Evolutionary conservation across 2,113 vertebrate genomes (phyloP).

Genomic region (Crocuta crocuta): DNA sequence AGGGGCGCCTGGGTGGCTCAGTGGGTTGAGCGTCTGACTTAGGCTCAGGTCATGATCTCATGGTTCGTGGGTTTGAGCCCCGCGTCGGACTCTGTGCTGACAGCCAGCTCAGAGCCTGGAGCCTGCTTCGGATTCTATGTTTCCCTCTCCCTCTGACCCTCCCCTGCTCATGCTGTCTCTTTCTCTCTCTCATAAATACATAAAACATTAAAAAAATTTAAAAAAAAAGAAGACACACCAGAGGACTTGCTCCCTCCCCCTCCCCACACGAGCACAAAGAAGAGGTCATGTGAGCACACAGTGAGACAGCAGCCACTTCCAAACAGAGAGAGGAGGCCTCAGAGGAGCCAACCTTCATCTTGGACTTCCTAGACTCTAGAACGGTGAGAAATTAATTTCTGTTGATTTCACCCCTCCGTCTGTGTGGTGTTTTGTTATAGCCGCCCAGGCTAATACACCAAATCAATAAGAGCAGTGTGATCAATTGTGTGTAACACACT

Average conservation of each 20-base stretch:
- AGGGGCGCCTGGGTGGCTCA: no score
- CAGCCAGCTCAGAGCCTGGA: no score
- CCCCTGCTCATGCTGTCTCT: no score
- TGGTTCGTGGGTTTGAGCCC: no score
- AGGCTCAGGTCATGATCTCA: no score
- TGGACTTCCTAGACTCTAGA: background rate
- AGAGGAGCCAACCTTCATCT: background rate
- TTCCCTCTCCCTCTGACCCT: no score
- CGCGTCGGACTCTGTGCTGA: no score
- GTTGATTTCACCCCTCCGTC: background rate
- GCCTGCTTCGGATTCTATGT: no score
- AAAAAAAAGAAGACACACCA: background rate
- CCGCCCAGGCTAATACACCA: background rate
- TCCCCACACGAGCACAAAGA: background rate
- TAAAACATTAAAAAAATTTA: no score
- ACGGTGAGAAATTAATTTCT: background rate
- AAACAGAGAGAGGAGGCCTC: background rate
- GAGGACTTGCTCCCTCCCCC: background rate
- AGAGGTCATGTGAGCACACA: background rate
- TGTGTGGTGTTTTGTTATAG: background rate
- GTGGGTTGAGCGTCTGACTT: no score
- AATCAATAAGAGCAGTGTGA: background rate
- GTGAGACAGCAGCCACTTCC: background rate
- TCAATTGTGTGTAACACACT: background rate
- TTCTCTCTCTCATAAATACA: no score